phyloP scores from a whole-genome alignment of 2,888 invertebrate genomes.

The Aromia moschata region DNA sequence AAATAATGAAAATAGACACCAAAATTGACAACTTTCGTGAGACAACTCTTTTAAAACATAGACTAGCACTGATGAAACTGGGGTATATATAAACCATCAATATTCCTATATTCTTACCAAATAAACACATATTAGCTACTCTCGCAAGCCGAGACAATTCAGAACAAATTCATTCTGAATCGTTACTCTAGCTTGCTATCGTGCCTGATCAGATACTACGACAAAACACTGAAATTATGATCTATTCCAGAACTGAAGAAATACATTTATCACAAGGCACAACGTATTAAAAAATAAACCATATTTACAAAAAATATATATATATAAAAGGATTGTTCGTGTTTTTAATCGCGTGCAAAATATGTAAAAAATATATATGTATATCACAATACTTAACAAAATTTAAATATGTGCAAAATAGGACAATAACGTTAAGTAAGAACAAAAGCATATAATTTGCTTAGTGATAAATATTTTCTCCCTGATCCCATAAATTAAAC shows the following conservation, averaged over 20 bases:
- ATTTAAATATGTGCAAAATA: conserved; percentile 14
- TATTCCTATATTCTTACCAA: conserved; percentile 22
- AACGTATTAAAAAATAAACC: conserved; percentile 39
- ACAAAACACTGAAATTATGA: conserved; percentile 26
- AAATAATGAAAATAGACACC: conserved; percentile 42
- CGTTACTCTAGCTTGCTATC: conserved; percentile 5
- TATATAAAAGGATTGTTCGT: conserved; percentile 10
- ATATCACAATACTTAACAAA: conserved; percentile 25
- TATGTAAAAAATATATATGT: conserved; percentile 16
- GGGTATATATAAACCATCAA: conserved; percentile 36
- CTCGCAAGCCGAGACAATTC: conserved; percentile 7
- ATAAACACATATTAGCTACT: conserved; percentile 20
- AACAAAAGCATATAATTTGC: conserved; percentile 39
- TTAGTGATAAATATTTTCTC: conserved; percentile 51
- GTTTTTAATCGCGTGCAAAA: conserved; percentile 3
- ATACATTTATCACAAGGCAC: conserved; percentile 51
- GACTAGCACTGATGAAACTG: conserved; percentile 40
- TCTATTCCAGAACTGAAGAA: conserved; percentile 40
- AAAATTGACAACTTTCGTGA: conserved; percentile 42
- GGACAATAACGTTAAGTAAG: conserved; percentile 18
- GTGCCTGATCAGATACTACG: conserved; percentile 13
- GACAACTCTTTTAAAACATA: conserved; percentile 36
- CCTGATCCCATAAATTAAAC: conserved; percentile 30
- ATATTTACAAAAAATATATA: conserved; percentile 26
- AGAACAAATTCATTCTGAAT: conserved; percentile 9